Conservation (phyloP, 1,140 invertebrate genomes). For the Ips typographus region DNA sequence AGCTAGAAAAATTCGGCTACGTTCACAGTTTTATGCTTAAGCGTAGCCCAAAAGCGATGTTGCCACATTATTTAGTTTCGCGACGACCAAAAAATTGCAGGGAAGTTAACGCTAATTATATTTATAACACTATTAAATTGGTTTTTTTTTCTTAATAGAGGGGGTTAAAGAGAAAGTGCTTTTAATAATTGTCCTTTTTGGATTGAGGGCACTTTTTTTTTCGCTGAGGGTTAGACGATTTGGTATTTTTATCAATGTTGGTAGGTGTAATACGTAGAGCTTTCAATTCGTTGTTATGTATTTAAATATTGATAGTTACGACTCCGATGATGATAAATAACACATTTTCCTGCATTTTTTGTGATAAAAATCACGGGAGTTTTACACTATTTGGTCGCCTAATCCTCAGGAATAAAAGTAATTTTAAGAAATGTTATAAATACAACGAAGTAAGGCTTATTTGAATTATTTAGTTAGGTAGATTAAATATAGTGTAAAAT, state of each 20-base stretch:
- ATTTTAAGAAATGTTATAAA: not conserved
- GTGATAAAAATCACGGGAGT: not conserved
- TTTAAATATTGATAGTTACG: too few species aligned
- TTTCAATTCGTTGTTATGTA: too few species aligned
- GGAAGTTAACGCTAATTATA: constrained; percentile 26
- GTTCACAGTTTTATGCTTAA: not conserved
- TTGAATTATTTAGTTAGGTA: constrained; percentile 14
- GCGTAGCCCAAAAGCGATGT: not conserved
- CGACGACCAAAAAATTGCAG: constrained; percentile 33
- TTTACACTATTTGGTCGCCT: not conserved
- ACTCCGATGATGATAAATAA: too few species aligned
- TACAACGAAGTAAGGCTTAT: constrained; percentile 5
- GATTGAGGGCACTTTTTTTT: not conserved
- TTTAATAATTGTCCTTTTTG: too few species aligned
- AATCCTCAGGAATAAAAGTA: not conserved
- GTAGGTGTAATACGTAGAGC: not conserved
- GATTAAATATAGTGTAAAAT: constrained; percentile 49
- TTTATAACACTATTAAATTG: not conserved
- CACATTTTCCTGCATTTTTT: not conserved
- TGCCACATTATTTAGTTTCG: constrained; percentile 5
- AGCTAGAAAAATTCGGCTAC: not conserved
- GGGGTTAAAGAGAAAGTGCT: too few species aligned
- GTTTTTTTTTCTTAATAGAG: too few species aligned
- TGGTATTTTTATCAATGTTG: not conserved
- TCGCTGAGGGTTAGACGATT: not conserved